These are phyloP conservation scores for Lycocorax pyrrhopterus DNA, from an alignment of 2,113 vertebrate genomes.

Conservation along the genomic window DNA sequence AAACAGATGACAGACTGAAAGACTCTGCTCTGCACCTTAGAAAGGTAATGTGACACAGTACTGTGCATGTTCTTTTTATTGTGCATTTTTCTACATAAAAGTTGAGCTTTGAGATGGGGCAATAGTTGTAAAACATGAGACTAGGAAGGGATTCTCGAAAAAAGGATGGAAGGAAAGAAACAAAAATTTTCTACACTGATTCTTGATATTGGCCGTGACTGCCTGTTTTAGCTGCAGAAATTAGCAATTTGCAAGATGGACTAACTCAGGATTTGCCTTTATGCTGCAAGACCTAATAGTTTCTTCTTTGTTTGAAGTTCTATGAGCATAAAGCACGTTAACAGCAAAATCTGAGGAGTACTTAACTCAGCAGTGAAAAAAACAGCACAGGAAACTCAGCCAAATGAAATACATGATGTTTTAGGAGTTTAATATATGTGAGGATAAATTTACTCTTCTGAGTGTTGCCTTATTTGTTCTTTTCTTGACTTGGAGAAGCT, in stretches of 20 bases:
- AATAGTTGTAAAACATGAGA: not conserved
- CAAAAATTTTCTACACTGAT: not conserved
- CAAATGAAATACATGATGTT: not conserved
- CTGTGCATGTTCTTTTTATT: not conserved
- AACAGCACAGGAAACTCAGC: not conserved
- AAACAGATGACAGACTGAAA: not conserved
- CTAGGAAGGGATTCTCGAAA: not conserved
- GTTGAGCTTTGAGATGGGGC: not conserved
- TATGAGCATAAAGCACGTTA: not conserved
- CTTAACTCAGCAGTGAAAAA: not conserved
- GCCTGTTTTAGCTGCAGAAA: not conserved
- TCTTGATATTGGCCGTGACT: not conserved
- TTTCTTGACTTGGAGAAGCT: not conserved
- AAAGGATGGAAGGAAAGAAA: not conserved
- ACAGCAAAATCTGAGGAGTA: not conserved
- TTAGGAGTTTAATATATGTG: not conserved
- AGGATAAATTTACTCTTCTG: not conserved
- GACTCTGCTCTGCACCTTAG: not conserved
- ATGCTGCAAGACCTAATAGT: not conserved
- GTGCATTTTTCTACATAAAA: not conserved
- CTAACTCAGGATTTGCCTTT: not conserved
- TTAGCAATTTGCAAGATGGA: not conserved
- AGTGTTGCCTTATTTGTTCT: slow-evolving; percentile 14
- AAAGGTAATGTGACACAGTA: not conserved
- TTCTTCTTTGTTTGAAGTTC: not conserved